A percentile compares a stretch with the other conserved stretches of the same genome.
These are phyloP conservation scores for Mixornis gularis DNA, from an alignment of 2,113 vertebrate species.

Conservation along the genomic window DNA sequence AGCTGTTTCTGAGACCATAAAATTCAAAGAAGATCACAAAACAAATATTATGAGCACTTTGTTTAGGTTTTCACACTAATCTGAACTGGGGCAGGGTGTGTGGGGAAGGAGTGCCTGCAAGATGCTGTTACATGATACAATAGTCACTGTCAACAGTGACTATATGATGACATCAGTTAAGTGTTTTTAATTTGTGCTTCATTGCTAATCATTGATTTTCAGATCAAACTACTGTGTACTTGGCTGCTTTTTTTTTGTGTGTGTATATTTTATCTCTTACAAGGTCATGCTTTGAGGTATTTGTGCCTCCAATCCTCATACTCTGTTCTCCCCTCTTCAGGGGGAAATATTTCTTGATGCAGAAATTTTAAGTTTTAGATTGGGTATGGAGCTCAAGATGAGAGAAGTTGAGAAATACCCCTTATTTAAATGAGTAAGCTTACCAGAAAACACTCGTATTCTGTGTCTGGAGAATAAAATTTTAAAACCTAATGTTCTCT, in stretches of 20 bases:
- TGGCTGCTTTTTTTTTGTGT: not conserved
- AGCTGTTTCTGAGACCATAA: not conserved
- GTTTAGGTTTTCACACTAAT: not conserved
- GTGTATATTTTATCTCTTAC: not conserved
- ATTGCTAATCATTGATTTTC: not conserved
- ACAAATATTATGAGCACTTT: not conserved
- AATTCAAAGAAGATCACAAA: not conserved
- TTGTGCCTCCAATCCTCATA: not conserved
- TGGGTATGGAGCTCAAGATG: not conserved
- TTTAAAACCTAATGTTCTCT: constrained; percentile 20
- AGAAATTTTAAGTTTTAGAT: not conserved
- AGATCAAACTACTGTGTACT: not conserved
- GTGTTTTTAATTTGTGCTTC: not conserved
- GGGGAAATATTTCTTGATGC: not conserved
- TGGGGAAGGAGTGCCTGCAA: not conserved
- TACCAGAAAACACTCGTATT: not conserved
- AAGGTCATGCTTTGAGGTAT: not conserved
- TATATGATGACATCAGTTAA: not conserved
- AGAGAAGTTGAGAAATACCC: not conserved
- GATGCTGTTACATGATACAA: not conserved
- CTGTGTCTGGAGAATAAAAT: constrained; percentile 11
- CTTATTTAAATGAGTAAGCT: constrained; percentile 1
- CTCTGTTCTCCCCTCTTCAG: not conserved
- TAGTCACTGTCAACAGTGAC: not conserved
- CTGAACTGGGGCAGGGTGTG: not conserved